These are phyloP conservation scores for Drepana falcataria DNA, from an alignment of 2,888 invertebrate species.

Conservation along the genomic window DNA sequence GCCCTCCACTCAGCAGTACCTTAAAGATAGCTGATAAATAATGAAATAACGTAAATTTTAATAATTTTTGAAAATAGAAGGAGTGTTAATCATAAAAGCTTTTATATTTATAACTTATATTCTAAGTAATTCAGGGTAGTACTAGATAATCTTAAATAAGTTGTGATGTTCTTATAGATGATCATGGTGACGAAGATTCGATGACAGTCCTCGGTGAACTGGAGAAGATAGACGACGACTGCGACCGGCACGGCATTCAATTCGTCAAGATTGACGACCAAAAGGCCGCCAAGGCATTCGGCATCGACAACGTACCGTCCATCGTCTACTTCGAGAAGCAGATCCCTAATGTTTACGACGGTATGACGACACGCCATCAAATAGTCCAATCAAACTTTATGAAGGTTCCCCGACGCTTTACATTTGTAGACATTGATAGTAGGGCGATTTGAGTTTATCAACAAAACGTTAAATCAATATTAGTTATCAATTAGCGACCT, in stretches of 20 bases:
- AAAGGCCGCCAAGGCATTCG: conserved; percentile 90
- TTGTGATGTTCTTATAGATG: conserved; percentile 80
- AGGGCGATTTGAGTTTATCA: no score
- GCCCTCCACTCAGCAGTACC: no score
- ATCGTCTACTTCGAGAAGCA: conserved; percentile 96
- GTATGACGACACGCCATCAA: conserved; percentile 48
- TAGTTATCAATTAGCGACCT: no score
- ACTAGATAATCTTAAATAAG: no score
- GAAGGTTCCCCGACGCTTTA: not conserved
- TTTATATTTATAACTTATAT: no score
- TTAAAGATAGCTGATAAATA: no score
- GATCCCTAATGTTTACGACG: conserved; percentile 95
- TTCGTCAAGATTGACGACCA: conserved; percentile 95
- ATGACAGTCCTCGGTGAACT: conserved; percentile 91
- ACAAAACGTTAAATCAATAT: no score
- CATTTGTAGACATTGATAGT: not conserved
- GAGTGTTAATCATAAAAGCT: no score
- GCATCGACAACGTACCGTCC: conserved; percentile 89
- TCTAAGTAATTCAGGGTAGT: no score
- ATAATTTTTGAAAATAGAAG: no score
- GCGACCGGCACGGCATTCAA: conserved; percentile 93
- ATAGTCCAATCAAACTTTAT: not conserved
- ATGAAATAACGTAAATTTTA: no score
- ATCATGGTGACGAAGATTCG: conserved; percentile 93
- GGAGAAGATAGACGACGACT: conserved; percentile 96